Percentiles rank a stretch among this genome's conserved stretches.
Conservation (phyloP, 2,888 invertebrate species). For the Folsomia candida region DNA sequence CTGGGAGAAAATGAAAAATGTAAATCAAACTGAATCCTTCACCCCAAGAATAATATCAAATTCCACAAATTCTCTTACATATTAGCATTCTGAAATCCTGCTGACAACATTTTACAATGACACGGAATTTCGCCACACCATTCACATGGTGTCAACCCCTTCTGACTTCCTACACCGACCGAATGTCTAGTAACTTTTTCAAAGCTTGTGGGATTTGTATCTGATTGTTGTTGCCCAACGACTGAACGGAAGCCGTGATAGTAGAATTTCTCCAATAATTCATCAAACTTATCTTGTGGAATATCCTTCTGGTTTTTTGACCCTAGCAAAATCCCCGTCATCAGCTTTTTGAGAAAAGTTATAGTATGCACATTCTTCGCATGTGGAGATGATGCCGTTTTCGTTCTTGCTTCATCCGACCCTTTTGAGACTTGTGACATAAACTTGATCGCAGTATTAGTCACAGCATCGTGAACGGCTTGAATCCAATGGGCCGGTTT, state of each 20-base stretch:
- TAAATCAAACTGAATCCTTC: neutral
- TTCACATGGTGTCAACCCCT: slow-evolving; percentile 22
- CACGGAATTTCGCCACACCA: slow-evolving; percentile 36
- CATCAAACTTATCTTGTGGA: slow-evolving; percentile 24
- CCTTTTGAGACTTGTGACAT: neutral
- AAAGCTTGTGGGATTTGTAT: neutral
- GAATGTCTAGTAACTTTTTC: slow-evolving; percentile 3
- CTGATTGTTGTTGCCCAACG: slow-evolving; percentile 23
- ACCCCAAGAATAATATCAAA: neutral
- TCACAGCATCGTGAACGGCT: neutral
- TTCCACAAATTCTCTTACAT: slow-evolving; percentile 58
- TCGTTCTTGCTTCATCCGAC: neutral
- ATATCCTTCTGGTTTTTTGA: slow-evolving; percentile 20
- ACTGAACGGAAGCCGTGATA: slow-evolving; percentile 39
- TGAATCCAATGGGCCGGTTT: neutral
- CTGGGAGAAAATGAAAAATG: slow-evolving; percentile 20
- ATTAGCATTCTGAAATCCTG: slow-evolving; percentile 72
- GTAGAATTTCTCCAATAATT: slow-evolving; percentile 44
- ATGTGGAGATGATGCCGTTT: neutral
- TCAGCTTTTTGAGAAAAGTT: neutral
- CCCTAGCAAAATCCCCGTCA: slow-evolving; percentile 34
- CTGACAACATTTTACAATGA: slow-evolving; percentile 29
- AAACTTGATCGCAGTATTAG: neutral
- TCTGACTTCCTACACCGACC: neutral
- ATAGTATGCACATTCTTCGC: neutral